Evolutionary conservation across 2,888 invertebrate genomes (phyloP).

Genomic region (Lycaena phlaeas): DNA sequence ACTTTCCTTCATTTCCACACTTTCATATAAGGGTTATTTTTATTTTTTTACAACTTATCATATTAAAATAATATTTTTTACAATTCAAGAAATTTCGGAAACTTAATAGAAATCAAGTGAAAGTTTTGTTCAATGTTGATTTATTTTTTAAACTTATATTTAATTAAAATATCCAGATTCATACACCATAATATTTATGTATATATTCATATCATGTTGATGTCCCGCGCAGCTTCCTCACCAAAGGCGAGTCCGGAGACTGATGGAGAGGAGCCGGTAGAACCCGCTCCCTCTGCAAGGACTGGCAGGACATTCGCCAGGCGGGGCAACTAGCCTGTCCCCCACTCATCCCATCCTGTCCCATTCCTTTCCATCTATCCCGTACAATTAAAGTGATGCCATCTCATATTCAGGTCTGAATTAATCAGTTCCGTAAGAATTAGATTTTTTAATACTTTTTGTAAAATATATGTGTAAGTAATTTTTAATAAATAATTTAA

Average conservation of each 20-base stretch:
- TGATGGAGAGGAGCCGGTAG: constrained; percentile 45
- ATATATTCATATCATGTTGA: no score
- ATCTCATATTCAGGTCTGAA: constrained; percentile 22
- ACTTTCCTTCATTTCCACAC: no score
- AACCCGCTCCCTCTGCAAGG: constrained; percentile 37
- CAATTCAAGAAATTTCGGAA: no score
- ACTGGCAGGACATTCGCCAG: constrained; percentile 39
- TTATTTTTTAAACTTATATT: no score
- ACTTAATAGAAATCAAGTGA: no score
- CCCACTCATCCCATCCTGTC: constrained; percentile 11
- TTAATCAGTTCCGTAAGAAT: constrained; percentile 31
- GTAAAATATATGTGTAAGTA: constrained; percentile 61
- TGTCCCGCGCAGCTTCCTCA: no score
- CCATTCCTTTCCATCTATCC: constrained; percentile 1
- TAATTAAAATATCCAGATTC: no score
- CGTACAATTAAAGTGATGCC: constrained; percentile 16
- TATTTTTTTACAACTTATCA: no score
- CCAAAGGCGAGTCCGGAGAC: constrained; percentile 43
- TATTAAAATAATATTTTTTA: no score
- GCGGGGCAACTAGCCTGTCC: constrained; percentile 37
- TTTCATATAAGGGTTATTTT: no score
- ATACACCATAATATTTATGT: not conserved
- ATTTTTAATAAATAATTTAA: constrained; percentile 56
- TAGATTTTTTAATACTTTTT: constrained; percentile 46
- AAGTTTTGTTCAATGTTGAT: no score